Evolutionary conservation across 1,140 invertebrate species (phyloP).

Genomic region (Drosophila micromelanica): DNA sequence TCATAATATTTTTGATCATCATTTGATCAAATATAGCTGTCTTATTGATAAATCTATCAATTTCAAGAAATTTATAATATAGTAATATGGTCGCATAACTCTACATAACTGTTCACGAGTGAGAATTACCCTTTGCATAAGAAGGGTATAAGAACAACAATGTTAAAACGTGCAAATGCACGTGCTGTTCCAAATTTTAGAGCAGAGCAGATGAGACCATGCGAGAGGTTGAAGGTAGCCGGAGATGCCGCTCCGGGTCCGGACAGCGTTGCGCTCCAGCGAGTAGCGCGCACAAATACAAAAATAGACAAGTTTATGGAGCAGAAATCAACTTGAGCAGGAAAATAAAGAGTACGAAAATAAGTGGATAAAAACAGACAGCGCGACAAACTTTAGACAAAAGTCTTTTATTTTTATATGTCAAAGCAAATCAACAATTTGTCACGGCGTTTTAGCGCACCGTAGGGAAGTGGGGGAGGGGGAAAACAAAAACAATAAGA

Average conservation of each 20-base stretch:
- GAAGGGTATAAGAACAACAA: constrained; percentile 33
- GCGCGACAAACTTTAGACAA: constrained; percentile 39
- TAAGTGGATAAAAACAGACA: constrained; percentile 8
- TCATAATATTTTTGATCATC: no score
- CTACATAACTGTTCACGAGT: no score
- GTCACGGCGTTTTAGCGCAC: constrained; percentile 46
- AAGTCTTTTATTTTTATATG: constrained; percentile 53
- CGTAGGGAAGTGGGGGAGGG: background rate
- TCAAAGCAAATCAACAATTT: constrained; percentile 59
- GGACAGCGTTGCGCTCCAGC: constrained; percentile 56
- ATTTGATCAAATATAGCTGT: no score
- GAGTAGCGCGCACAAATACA: constrained; percentile 54
- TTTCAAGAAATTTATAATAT: no score
- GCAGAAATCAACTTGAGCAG: constrained; percentile 77
- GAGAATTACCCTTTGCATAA: background rate
- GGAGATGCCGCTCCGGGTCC: constrained; percentile 29
- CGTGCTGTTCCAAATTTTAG: constrained; percentile 77
- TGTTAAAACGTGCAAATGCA: constrained; percentile 77
- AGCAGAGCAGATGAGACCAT: constrained; percentile 27
- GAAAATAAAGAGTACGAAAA: constrained; percentile 31
- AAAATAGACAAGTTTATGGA: constrained; percentile 82
- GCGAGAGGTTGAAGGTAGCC: background rate
- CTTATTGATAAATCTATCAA: no score
- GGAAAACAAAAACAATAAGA: constrained; percentile 1
- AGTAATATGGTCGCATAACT: no score